These are phyloP conservation scores for Lamprotornis superbus DNA, from an alignment of 2,113 vertebrate genomes.

Conservation along the genomic window DNA sequence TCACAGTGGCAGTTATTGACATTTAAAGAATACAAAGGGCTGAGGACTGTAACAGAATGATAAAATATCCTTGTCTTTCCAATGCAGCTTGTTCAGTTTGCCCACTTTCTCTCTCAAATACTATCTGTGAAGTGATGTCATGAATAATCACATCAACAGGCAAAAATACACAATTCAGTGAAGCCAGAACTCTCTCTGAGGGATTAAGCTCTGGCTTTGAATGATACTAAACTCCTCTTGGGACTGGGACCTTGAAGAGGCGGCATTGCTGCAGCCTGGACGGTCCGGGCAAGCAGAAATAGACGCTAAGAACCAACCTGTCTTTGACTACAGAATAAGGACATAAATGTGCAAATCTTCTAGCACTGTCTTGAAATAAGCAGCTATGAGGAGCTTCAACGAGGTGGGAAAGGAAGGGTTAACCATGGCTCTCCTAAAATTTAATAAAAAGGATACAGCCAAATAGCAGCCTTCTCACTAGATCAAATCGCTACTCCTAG, in stretches of 20 bases:
- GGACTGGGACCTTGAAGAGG: background rate
- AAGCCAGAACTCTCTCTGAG: background rate
- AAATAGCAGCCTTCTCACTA: background rate
- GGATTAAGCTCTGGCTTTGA: background rate
- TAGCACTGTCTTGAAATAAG: background rate
- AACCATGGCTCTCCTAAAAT: background rate
- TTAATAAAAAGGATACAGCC: background rate
- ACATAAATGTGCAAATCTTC: background rate
- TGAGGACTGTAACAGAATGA: constrained; percentile 13
- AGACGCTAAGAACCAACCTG: background rate
- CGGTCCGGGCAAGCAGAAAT: background rate
- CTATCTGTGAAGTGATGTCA: background rate
- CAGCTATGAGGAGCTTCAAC: background rate
- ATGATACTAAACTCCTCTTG: background rate
- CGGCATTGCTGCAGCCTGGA: background rate
- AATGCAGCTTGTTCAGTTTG: constrained; percentile 30
- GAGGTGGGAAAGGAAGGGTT: background rate
- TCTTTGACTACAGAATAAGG: background rate
- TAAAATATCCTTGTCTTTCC: constrained; percentile 19
- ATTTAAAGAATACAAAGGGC: constrained; percentile 23
- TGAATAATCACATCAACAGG: background rate
- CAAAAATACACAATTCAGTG: background rate
- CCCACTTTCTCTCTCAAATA: background rate
- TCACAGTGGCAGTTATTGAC: background rate
- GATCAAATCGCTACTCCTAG: background rate